A percentile compares a stretch with the other conserved stretches of the same genome.
Evolutionary conservation across 2,113 vertebrate genomes (phyloP).

Genomic region (Tragelaphus buxtoni): DNA sequence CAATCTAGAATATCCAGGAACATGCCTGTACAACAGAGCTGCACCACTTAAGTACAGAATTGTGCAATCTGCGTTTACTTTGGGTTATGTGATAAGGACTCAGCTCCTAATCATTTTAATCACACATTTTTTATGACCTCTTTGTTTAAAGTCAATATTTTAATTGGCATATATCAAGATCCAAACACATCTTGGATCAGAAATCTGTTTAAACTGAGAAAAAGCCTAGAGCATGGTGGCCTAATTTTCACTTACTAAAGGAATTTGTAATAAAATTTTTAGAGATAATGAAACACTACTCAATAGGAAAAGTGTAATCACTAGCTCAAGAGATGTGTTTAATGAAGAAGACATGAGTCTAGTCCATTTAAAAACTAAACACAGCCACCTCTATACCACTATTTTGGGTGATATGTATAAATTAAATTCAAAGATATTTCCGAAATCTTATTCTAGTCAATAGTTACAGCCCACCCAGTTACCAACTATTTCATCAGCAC

Average conservation of each 20-base stretch:
- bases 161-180: constrained; percentile 67
- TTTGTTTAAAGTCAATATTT: constrained; percentile 74
- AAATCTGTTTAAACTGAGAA: constrained; percentile 58
- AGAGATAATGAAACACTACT: constrained; percentile 22
- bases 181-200: constrained; percentile 24
- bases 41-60: neutral
- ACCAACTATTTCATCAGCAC: neutral
- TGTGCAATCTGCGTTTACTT: constrained; percentile 48
- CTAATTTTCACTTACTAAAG: constrained; percentile 1
- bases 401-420: neutral
- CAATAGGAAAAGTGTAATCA: neutral
- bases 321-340: neutral
- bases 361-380: neutral
- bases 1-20: neutral
- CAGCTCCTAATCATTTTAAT: constrained; percentile 52
- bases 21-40: neutral
- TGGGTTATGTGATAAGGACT: constrained; percentile 58
- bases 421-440: constrained; percentile 14
- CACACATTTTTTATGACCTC: constrained; percentile 66
- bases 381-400: neutral
- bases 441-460: constrained; percentile 14
- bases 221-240: neutral
- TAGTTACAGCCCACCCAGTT: neutral
- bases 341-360: neutral
- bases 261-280: neutral